These are phyloP conservation scores for Mustelus asterias DNA, from an alignment of 2,113 vertebrate genomes.

Conservation along the genomic window DNA sequence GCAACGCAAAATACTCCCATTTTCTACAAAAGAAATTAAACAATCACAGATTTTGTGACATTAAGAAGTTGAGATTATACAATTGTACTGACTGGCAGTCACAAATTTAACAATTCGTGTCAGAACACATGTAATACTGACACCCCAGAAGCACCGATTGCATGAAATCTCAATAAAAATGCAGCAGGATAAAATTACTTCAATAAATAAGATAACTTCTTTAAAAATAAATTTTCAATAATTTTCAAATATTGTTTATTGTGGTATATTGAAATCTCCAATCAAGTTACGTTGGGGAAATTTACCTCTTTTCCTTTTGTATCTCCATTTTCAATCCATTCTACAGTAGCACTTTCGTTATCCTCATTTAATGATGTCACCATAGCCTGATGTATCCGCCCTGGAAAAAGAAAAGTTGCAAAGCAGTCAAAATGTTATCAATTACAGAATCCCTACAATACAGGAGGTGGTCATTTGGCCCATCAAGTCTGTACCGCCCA, in stretches of 20 bases:
- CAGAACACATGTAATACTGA: background rate
- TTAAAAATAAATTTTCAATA: background rate
- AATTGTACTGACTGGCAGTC: background rate
- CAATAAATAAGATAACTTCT: background rate
- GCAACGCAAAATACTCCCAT: background rate
- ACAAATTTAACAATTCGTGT: background rate
- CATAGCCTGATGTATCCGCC: constrained; percentile 93
- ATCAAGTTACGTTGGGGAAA: too few relatives aligned
- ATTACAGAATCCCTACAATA: too few relatives aligned
- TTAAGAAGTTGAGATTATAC: background rate
- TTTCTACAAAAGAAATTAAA: background rate
- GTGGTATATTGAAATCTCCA: background rate
- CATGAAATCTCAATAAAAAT: too few relatives aligned
- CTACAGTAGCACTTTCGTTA: constrained; percentile 88
- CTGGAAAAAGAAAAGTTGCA: constrained; percentile 50
- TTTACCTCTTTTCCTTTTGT: constrained; percentile 93
- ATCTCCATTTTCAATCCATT: constrained; percentile 96
- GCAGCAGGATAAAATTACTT: background rate
- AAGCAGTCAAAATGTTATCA: background rate
- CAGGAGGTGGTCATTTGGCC: too few relatives aligned
- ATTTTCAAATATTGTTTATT: background rate
- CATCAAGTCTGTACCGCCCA: too few relatives aligned
- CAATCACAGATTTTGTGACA: background rate
- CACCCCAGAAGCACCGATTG: background rate
- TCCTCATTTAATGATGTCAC: constrained; percentile 89